Percentiles rank a stretch among this genome's conserved stretches.
Evolutionary conservation across 2,113 vertebrate species (phyloP).

Genomic region (Cercopithecus mona): DNA sequence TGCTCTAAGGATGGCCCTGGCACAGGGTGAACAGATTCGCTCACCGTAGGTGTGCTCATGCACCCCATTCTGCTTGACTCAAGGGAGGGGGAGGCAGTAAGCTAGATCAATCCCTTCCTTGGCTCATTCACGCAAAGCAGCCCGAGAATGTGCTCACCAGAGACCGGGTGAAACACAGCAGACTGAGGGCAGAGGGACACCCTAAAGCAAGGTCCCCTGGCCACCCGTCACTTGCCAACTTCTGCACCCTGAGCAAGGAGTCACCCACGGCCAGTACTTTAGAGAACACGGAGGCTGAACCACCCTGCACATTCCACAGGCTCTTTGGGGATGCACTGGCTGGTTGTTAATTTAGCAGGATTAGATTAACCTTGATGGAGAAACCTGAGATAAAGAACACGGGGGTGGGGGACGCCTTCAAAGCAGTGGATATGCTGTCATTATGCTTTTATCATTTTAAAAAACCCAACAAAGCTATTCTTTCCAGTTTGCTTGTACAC

Average conservation of each 20-base stretch:
- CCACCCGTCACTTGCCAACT: rapidly evolving
- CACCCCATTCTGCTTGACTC: neutral
- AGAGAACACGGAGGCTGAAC: neutral
- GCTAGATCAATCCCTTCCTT: neutral
- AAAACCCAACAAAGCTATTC: slow-evolving; percentile 72
- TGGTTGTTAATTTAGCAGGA: slow-evolving; percentile 46
- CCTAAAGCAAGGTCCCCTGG: neutral
- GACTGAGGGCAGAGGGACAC: neutral
- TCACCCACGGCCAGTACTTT: rapidly evolving
- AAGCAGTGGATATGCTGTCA: slow-evolving; percentile 37
- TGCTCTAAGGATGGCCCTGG: neutral
- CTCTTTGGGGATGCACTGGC: neutral
- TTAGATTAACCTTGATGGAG: slow-evolving; percentile 33
- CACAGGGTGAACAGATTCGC: neutral
- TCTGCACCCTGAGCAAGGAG: neutral
- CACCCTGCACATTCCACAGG: neutral
- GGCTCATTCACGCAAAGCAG: neutral
- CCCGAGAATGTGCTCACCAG: neutral
- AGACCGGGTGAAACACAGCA: neutral
- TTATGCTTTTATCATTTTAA: slow-evolving; percentile 43
- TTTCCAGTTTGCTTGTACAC: slow-evolving; percentile 64
- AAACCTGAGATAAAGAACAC: neutral
- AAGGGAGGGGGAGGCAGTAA: too few species aligned
- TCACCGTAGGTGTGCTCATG: neutral
- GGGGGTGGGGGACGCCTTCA: slow-evolving; percentile 42